A percentile compares a stretch with the other conserved stretches of the same genome.
These are phyloP conservation scores for Oryzias melastigma DNA, from an alignment of 2,113 vertebrate genomes.

Conservation along the genomic window DNA sequence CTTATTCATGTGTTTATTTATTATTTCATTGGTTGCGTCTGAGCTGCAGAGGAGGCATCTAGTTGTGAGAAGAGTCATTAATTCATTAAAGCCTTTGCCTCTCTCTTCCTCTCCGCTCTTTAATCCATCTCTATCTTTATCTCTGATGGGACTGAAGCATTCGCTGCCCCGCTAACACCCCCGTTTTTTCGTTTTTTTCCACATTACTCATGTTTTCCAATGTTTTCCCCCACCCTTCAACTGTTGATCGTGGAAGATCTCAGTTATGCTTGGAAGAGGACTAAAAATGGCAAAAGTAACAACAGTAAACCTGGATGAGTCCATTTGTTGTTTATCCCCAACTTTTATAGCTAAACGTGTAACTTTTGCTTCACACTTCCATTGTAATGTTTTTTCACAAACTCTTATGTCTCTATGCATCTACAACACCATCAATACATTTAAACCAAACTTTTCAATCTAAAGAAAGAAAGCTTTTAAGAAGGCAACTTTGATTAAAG, in stretches of 20 bases:
- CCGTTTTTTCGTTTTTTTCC: constrained; percentile 11
- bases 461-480: too few relatives aligned
- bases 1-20: constrained; percentile 83
- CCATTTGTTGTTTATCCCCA: neutral
- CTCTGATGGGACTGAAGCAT: constrained; percentile 16
- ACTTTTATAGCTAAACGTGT: too few relatives aligned
- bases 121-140: constrained; percentile 46
- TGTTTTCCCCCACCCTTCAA: neutral
- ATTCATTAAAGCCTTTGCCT: constrained; percentile 73
- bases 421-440: too few relatives aligned
- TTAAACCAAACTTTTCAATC: too few relatives aligned
- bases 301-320: constrained; percentile 1
- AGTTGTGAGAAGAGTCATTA: constrained; percentile 75
- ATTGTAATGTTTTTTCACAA: too few relatives aligned
- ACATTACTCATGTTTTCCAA: constrained; percentile 7
- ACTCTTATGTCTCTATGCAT: too few relatives aligned
- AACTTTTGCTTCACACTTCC: too few relatives aligned
- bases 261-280: neutral
- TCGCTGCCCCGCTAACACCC: neutral
- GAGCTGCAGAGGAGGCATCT: constrained; percentile 61
- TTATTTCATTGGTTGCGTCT: constrained; percentile 75
- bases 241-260: constrained; percentile 3
- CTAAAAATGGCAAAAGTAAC: too few relatives aligned
- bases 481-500: too few relatives aligned
- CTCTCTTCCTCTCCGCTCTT: constrained; percentile 16